These are phyloP conservation scores for Dendroctonus ponderosae DNA, from an alignment of 1,140 invertebrate genomes.

Conservation along the genomic window DNA sequence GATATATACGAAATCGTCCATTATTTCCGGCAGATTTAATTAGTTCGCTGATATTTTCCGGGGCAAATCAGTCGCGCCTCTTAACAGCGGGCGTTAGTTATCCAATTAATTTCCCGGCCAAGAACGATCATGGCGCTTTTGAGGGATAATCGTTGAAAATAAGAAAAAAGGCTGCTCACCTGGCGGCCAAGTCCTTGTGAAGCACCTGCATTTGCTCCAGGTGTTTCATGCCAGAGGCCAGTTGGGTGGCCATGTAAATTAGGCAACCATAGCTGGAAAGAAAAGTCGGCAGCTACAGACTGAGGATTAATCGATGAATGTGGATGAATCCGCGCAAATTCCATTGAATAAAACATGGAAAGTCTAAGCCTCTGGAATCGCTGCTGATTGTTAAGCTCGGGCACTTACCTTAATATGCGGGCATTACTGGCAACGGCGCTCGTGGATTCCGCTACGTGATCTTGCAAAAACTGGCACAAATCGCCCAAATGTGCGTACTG, in stretches of 20 bases:
- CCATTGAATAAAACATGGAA: background rate
- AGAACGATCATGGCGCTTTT: background rate
- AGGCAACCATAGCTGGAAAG: slow-evolving; percentile 69
- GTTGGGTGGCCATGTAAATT: slow-evolving; percentile 79
- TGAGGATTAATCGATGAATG: too few relatives aligned
- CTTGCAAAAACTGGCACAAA: slow-evolving; percentile 75
- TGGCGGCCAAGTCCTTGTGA: slow-evolving; percentile 74
- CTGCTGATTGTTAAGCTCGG: background rate
- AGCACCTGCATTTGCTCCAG: slow-evolving; percentile 73
- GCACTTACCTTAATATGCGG: slow-evolving; percentile 59
- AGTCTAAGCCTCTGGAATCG: background rate
- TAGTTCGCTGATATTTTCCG: slow-evolving; percentile 17
- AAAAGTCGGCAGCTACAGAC: too few relatives aligned
- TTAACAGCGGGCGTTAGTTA: slow-evolving; percentile 4
- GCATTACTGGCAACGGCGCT: slow-evolving; percentile 57
- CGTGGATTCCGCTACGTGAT: slow-evolving; percentile 71
- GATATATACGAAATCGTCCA: background rate
- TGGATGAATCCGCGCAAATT: too few relatives aligned
- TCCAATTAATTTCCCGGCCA: slow-evolving; percentile 14
- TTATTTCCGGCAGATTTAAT: slow-evolving; percentile 21
- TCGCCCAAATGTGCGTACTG: slow-evolving; percentile 69
- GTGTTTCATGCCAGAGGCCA: slow-evolving; percentile 85
- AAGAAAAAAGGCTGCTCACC: slow-evolving; percentile 55
- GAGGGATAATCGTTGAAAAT: background rate
- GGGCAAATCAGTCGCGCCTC: slow-evolving; percentile 3